Percentiles rank a stretch among this genome's conserved stretches.
These are phyloP conservation scores for Acleris literana DNA, from an alignment of 2,888 invertebrate genomes.

Conservation along the genomic window DNA sequence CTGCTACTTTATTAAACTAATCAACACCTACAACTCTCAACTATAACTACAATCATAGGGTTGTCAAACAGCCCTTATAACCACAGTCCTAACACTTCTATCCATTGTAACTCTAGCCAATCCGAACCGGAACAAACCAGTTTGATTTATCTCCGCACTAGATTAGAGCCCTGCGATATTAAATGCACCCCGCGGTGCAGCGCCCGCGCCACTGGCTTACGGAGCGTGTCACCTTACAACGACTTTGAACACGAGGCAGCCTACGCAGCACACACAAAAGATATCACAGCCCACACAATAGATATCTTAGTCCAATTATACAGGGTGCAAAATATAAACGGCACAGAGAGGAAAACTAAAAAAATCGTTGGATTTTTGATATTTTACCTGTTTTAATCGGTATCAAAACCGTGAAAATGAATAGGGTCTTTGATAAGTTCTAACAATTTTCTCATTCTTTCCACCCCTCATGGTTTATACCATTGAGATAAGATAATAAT, in stretches of 20 bases:
- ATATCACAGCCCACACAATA: too few relatives aligned
- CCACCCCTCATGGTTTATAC: too few relatives aligned
- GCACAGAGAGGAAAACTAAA: too few relatives aligned
- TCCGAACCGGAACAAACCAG: constrained; percentile 6
- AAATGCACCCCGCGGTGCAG: constrained; percentile 69
- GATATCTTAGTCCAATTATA: too few relatives aligned
- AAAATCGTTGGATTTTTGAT: too few relatives aligned
- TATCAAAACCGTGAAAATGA: too few relatives aligned
- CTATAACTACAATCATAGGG: neutral
- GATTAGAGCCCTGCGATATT: constrained; percentile 52
- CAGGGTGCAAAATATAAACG: too few relatives aligned
- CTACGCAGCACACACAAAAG: neutral
- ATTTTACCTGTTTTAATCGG: too few relatives aligned
- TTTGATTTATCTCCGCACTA: constrained; percentile 32
- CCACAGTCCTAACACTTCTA: neutral
- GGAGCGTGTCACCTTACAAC: constrained; percentile 11
- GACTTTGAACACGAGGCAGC: neutral
- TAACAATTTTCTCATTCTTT: too few relatives aligned
- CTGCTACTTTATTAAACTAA: too few relatives aligned
- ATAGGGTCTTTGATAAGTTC: too few relatives aligned
- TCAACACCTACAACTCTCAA: neutral
- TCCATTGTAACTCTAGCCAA: constrained; percentile 16
- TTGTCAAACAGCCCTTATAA: neutral
- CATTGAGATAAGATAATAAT: too few relatives aligned
- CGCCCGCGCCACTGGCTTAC: constrained; percentile 39